Base-by-base conservation (phyloP, 2,113 vertebrate species). In the Pithys albifrons region DNA sequence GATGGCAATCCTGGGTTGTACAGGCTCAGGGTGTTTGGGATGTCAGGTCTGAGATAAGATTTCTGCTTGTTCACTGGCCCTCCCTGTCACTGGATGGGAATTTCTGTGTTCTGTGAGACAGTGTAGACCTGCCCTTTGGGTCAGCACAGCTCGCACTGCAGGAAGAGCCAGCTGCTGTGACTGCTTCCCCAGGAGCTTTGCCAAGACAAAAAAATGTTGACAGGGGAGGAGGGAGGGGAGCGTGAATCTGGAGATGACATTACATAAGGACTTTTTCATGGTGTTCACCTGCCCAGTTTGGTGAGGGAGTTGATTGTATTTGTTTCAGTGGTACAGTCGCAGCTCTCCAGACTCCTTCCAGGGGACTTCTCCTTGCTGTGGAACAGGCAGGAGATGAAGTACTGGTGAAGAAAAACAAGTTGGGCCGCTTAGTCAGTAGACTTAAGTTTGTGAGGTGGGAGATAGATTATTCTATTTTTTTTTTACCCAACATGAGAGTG, bases 321-420 rank as follows among this genome's bases (percentile, higher is more conserved):
- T 71, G 59, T 86, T 27, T 75, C 37, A 43, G 73, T 67, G 83
- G 33, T 57, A 48, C 0, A 1, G 31, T 89, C 93, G 80, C 87
- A 92, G 52, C 45, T 95, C 37, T 95, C 80, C 70, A 85, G 49
- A 33, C 31, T 88, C 78, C 78, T 93, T 95, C 92, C 78, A 93
- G 71, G 88, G 94, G 92, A 37, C 39, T 41, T 69, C 49, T 89
- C 6, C 66, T 78, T 71, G n/a, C 57, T 67, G 64, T 58, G 69
- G 65, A 84, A 31, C 27, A 57, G 64, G 25, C 6, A 86, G 49
- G 25, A 71, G 48, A 22, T 49, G 51, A 70, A 61, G 61, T 46
- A 51, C 27, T 72, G 48, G 29, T 59, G 7, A 35, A 92, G 55
- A 52, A 81, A 23, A 55, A 75, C 20, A 49, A 77, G 65, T 6